phyloP scores from a whole-genome alignment of 2,797 vertebrate species.

The Acrossocheilus fasciatus region DNA sequence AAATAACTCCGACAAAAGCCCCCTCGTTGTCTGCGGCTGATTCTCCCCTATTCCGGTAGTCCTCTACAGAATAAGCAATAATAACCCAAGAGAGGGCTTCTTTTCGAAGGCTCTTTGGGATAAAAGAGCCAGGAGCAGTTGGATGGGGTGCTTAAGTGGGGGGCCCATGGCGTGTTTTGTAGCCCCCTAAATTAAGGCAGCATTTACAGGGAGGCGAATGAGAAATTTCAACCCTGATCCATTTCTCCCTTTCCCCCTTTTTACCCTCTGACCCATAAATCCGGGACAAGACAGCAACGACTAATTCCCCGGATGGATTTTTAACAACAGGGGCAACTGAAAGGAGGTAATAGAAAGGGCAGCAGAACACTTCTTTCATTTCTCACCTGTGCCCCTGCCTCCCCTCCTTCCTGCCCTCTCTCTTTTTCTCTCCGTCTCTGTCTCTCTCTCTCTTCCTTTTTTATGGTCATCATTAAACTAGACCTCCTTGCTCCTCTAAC shows the following conservation, averaged over 20 bases:
- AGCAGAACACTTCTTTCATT: slow-evolving; percentile 51
- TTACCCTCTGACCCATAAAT: slow-evolving; percentile 51
- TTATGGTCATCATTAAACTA: slow-evolving; percentile 63
- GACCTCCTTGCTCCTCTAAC: slow-evolving; percentile 60
- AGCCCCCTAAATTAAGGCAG: slow-evolving; percentile 42
- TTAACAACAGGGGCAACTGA: slow-evolving; percentile 58
- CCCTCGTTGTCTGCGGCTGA: slow-evolving; percentile 46
- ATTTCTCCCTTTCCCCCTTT: slow-evolving; percentile 28
- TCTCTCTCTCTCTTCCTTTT: slow-evolving; percentile 59
- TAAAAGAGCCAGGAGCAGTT: slow-evolving; percentile 40
- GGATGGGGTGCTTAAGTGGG: slow-evolving; percentile 20
- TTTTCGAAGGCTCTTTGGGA: slow-evolving; percentile 51
- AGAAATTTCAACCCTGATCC: slow-evolving; percentile 37
- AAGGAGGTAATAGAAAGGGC: slow-evolving; percentile 60
- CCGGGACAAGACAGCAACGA: slow-evolving; percentile 40
- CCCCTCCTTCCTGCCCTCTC: neutral
- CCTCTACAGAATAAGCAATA: slow-evolving; percentile 61
- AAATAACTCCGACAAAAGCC: slow-evolving; percentile 58
- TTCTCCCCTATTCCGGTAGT: slow-evolving; percentile 46
- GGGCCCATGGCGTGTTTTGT: slow-evolving; percentile 12
- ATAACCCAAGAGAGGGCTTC: slow-evolving; percentile 57
- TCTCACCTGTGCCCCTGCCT: slow-evolving; percentile 39
- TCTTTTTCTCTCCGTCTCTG: slow-evolving; percentile 52
- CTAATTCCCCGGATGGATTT: slow-evolving; percentile 62
- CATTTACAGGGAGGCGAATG: slow-evolving; percentile 45